Percentiles rank a stretch among this genome's conserved stretches.
Conservation (phyloP, 2,113 vertebrate genomes). For the Oxygymnocypris stewartii region DNA sequence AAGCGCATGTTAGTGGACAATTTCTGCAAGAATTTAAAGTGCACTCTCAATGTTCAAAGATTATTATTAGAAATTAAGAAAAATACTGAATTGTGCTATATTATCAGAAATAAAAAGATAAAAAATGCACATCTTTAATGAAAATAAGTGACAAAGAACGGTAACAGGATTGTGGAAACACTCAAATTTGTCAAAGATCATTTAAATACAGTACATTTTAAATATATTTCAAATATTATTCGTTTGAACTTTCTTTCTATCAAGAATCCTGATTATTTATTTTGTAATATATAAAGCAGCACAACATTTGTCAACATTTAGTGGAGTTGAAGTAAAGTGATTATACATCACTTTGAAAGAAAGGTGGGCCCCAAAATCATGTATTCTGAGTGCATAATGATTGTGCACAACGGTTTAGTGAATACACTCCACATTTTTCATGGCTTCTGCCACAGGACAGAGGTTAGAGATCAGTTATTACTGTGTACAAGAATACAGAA, state of each 20-base stretch:
- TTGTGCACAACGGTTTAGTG: neutral
- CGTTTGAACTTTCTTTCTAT: neutral
- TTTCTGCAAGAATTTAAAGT: neutral
- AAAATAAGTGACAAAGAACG: neutral
- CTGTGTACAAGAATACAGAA: slow-evolving; percentile 29
- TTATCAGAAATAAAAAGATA: neutral
- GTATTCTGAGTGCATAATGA: neutral
- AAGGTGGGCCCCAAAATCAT: neutral
- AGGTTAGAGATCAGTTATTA: slow-evolving; percentile 1
- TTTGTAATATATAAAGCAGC: neutral
- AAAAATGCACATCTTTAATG: neutral
- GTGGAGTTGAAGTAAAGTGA: neutral
- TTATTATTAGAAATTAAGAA: neutral
- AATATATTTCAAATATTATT: neutral
- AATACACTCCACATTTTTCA: neutral
- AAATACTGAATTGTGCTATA: neutral
- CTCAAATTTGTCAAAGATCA: neutral
- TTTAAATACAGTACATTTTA: neutral
- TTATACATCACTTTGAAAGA: neutral
- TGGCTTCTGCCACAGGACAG: neutral
- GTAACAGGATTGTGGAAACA: neutral
- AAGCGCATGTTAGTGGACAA: neutral
- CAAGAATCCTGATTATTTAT: neutral
- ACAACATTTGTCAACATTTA: neutral
- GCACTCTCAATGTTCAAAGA: neutral